Base-by-base conservation (phyloP, 2,888 invertebrate species). In the Drosophila birchii region DNA sequence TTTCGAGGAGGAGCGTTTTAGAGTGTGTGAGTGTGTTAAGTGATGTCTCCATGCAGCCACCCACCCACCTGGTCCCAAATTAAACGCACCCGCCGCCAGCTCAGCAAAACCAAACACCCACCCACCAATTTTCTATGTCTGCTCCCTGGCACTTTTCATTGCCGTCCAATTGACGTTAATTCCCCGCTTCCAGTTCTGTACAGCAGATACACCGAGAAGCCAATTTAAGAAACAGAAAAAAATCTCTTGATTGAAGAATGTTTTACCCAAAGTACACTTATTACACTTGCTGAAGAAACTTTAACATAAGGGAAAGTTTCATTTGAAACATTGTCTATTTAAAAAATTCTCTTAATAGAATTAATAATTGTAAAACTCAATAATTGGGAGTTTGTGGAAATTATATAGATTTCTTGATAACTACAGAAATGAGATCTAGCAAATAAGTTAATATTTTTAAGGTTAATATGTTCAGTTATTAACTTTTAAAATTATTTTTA, bases 41-140 rank as follows among this genome's bases (percentile, higher is more conserved):
- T 32, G 58, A 23, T 63, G 58, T 58, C n/a, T 55, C 56, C 53
- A 76, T 76, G 82, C 80, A 69, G 74, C 67, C 36, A 54, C 49
- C 68, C 36, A 54, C 49, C 68, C 75, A 56, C 60, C 54, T 53
- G 36, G 23, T 53, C 36, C 51, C 36, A 9, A 53, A 36, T 53
- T 36, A 36, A 53, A 53, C 36, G 51, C 23, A 54, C 45, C 68
- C 75, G 49, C 68, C 70, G 49, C 60, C 47, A 68, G 78, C 60
- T 73, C 55, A 53, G 56, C 63, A 29, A 23, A 45, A 41, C 55
- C 45, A 45, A 41, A 51, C 45, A 58, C 32, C 66, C 75, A 75
- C 75, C 75, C 73, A 75, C 58, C 75, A 73, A 62, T 44, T 56
- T 41, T 39, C 47, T 11, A 29, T 54, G 8, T n/a, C 23, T 29